Evolutionary conservation across 2,888 invertebrate genomes (phyloP), one percentile per base, ranked within the genome.

Genomic region (Epsilonema sp.): DNA sequence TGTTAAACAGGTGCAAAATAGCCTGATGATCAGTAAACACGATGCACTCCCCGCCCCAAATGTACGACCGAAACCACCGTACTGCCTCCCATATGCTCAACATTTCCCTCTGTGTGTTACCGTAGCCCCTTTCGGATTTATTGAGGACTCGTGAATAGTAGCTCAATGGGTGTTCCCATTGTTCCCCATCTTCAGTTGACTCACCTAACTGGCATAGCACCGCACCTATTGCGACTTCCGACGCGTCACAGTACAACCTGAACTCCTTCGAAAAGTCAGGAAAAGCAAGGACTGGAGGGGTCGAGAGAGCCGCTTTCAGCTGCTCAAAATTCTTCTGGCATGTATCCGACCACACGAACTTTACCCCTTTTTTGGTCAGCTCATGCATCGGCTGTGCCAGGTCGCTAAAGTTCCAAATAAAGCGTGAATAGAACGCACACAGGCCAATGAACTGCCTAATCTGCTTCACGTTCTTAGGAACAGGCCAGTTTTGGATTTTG

Each of bases 231-330:
- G 8, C 39, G n/a, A 20, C 8, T 5, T 20, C 39, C 5, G 8
- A 11, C 8, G 39, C 39, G 22, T 39, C 39, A 5, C 8, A 20
- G n/a, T n/a, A n/a, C 8, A 39, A 20, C 8, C 5, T 39, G n/a
- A 39, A 39, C 16, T 5, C 5, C n/a, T 39, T 11, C 16, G 11
- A n/a, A 8, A 55, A 48, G 37, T 56, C 51, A 2, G 55, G 55
- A 31, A 52, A 53, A 4, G 26, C 41, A 3, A 58, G 44, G 0
- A 54, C 49, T 1, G 53, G 53, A 2, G 52, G 44, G 1, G 3
- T 22, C 3, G 26, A 25, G 22, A 58, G 3, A n/a, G 1, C 39
- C 1, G 21, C 19, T 19, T 54, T 55, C 26, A 58, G 21, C 2
- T 46, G 22, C 1, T 47, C 40, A 44, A 58, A 55, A 1, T 54